Conservation (phyloP, 2,113 vertebrate genomes). For the Synodontis membranacea region DNA sequence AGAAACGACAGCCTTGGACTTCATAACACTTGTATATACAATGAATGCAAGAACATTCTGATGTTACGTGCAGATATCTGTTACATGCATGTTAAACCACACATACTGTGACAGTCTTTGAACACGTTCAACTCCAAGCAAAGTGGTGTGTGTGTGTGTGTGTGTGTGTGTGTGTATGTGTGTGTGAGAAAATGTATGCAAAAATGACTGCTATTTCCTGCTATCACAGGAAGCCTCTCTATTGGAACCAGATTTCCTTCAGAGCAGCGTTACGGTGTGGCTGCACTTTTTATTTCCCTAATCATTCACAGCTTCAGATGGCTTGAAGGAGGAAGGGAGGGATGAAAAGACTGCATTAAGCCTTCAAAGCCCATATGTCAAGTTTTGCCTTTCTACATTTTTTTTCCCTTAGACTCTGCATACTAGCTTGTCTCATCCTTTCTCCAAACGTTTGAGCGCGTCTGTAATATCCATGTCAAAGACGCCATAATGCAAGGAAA, state of each 20-base stretch:
- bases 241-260: constrained; percentile 82
- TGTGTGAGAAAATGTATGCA: constrained; percentile 63
- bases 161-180: background rate
- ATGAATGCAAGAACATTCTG: no score
- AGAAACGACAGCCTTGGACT: no score
- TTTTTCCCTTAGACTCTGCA: background rate
- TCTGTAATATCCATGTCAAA: background rate
- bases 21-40: no score
- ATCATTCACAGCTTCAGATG: constrained; percentile 57
- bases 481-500: background rate
- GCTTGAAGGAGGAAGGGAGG: constrained; percentile 31
- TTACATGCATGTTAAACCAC: background rate
- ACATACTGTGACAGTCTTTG: background rate
- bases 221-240: constrained; percentile 76
- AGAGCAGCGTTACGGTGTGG: constrained; percentile 52
- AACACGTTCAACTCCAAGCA: background rate
- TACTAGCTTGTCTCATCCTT: background rate
- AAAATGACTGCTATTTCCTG: constrained; percentile 81
- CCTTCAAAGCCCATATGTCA: constrained; percentile 38
- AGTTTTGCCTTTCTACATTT: constrained; percentile 13
- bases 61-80: no score
- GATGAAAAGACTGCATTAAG: background rate
- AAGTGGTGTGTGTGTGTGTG: background rate
- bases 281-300: constrained; percentile 50
- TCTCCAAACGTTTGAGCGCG: background rate